These are phyloP conservation scores for Riptortus pedestris DNA, from an alignment of 1,140 invertebrate genomes.

Conservation along the genomic window DNA sequence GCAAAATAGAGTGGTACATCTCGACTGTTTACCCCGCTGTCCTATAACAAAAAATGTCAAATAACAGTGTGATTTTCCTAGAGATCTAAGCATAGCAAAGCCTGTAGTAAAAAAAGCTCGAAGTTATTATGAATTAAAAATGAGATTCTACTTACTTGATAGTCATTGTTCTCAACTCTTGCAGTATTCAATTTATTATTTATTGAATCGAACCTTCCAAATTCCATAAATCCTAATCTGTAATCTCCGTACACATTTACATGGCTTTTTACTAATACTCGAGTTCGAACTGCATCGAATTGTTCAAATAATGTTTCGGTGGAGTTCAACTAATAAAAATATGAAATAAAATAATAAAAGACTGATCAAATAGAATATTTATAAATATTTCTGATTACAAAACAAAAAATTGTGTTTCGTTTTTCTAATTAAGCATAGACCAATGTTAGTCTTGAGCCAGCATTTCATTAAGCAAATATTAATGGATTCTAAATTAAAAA, in stretches of 20 bases:
- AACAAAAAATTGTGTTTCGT: background rate
- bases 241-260: slow-evolving; percentile 20
- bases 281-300: slow-evolving; percentile 2
- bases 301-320: slow-evolving; percentile 20
- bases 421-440: background rate
- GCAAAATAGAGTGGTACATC: slow-evolving; percentile 12
- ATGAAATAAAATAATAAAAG: background rate
- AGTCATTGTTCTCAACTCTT: background rate
- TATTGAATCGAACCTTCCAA: background rate
- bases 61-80: background rate
- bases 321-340: background rate
- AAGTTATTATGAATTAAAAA: background rate
- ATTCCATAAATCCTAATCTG: background rate
- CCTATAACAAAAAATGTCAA: background rate
- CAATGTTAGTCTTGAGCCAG: background rate
- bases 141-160: background rate
- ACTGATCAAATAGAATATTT: background rate
- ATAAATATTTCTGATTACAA: background rate
- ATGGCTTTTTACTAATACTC: slow-evolving; percentile 11
- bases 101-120: background rate
- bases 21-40: background rate
- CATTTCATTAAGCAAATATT: background rate
- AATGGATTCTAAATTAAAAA: too few relatives aligned
- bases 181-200: background rate
- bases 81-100: too few relatives aligned